Conservation (phyloP, 2,888 invertebrate species). For the Acheta domesticus region DNA sequence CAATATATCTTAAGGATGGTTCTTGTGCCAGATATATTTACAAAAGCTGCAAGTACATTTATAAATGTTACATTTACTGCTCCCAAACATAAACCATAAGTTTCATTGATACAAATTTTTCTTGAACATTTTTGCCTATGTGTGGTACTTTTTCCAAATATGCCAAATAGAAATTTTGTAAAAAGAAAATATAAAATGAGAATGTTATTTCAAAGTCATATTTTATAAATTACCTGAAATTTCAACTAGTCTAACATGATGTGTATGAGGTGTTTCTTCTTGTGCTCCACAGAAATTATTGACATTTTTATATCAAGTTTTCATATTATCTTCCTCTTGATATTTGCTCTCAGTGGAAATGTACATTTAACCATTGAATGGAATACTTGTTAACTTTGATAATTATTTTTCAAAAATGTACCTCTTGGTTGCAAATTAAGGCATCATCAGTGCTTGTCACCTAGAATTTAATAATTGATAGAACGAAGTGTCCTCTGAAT, state of each 20-base stretch:
- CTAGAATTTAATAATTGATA: slow-evolving; percentile 1
- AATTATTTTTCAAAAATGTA: slow-evolving; percentile 18
- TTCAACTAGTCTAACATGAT: not conserved
- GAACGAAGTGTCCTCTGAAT: not conserved
- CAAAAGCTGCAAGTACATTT: not conserved
- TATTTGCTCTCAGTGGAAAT: slow-evolving; percentile 18
- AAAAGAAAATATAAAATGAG: slow-evolving; percentile 6
- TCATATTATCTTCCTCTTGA: slow-evolving; percentile 9
- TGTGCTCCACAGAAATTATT: slow-evolving; percentile 18
- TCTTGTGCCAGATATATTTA: not conserved
- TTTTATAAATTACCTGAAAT: slow-evolving; percentile 10
- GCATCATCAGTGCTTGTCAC: slow-evolving; percentile 18
- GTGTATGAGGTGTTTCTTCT: slow-evolving; percentile 18
- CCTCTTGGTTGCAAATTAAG: slow-evolving; percentile 18
- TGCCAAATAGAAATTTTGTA: slow-evolving; percentile 10
- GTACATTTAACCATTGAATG: slow-evolving; percentile 7
- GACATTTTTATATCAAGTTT: slow-evolving; percentile 18
- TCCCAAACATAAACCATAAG: not conserved
- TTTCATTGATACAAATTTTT: not conserved
- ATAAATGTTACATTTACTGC: not conserved
- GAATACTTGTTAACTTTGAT: slow-evolving; percentile 18
- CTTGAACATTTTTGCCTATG: not conserved
- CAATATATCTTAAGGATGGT: not conserved
- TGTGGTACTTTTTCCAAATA: slow-evolving; percentile 4
- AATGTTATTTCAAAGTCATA: slow-evolving; percentile 18